These are phyloP conservation scores for Phalanger gymnotis DNA, from an alignment of 2,797 vertebrate species.

Conservation along the genomic window DNA sequence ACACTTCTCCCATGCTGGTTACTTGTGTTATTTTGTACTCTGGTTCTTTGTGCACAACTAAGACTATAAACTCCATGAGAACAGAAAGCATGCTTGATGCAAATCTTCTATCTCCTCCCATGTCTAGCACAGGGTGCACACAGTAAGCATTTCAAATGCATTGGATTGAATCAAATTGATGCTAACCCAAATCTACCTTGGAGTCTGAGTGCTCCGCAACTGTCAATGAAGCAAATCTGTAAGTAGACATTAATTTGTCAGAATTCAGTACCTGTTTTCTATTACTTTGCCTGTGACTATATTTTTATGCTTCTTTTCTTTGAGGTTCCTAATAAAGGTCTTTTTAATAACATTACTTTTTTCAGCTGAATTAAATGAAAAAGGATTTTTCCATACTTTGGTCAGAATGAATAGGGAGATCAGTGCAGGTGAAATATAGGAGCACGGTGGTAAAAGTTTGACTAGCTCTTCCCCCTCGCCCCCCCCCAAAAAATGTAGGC, in stretches of 20 bases:
- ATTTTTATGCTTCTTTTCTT: background rate
- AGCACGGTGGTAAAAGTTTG: background rate
- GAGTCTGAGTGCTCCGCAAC: background rate
- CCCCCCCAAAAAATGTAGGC: background rate
- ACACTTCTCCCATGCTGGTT: background rate
- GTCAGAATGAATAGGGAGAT: background rate
- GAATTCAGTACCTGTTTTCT: background rate
- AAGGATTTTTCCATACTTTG: background rate
- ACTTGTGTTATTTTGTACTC: background rate
- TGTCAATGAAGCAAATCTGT: background rate
- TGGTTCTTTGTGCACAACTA: background rate
- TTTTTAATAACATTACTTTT: background rate
- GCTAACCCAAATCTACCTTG: background rate
- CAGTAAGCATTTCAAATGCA: background rate
- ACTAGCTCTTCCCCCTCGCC: background rate
- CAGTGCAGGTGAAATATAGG: background rate
- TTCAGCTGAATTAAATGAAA: background rate
- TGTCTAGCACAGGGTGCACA: background rate
- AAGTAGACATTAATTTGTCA: background rate
- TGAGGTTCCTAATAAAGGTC: background rate
- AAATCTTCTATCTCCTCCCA: background rate
- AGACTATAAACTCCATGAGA: background rate
- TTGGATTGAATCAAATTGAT: background rate
- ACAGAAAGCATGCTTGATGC: background rate
- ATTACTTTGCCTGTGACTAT: background rate